Evolutionary conservation across 2,797 vertebrate genomes (phyloP).

Genomic region (Pantherophis alleghaniensis): DNA sequence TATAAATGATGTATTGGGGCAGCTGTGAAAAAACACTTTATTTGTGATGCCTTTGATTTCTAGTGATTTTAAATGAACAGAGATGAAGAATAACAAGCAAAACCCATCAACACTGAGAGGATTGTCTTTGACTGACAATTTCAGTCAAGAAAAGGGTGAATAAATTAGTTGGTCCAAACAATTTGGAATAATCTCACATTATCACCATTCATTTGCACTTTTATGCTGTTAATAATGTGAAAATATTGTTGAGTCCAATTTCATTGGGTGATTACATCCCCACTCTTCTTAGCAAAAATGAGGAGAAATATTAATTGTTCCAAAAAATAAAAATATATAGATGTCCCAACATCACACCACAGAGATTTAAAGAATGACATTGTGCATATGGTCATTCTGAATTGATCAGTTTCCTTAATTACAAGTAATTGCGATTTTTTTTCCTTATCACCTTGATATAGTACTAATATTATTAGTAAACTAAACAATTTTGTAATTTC

Average conservation of each 20-base stretch:
- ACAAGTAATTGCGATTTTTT: not conserved
- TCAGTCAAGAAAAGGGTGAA: not conserved
- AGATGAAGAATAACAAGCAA: not conserved
- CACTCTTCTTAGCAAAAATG: not conserved
- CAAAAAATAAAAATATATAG: not conserved
- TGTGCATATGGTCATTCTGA: not conserved
- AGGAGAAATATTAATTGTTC: not conserved
- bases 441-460: not conserved
- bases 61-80: not conserved
- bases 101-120: too few relatives aligned
- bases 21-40: not conserved
- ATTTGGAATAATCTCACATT: not conserved
- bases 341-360: not conserved
- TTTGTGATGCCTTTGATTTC: not conserved
- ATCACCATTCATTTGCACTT: not conserved
- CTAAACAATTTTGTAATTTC: not conserved
- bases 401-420: not conserved
- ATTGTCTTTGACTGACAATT: not conserved
- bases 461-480: not conserved
- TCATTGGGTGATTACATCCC: not conserved
- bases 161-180: not conserved
- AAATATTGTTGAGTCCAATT: not conserved
- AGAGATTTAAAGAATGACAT: not conserved
- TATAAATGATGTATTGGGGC: not conserved
- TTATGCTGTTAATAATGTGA: not conserved